Percentiles rank a stretch among this genome's conserved stretches.
phyloP scores from a whole-genome alignment of 2,888 invertebrate genomes.

The Tachina grossa region DNA sequence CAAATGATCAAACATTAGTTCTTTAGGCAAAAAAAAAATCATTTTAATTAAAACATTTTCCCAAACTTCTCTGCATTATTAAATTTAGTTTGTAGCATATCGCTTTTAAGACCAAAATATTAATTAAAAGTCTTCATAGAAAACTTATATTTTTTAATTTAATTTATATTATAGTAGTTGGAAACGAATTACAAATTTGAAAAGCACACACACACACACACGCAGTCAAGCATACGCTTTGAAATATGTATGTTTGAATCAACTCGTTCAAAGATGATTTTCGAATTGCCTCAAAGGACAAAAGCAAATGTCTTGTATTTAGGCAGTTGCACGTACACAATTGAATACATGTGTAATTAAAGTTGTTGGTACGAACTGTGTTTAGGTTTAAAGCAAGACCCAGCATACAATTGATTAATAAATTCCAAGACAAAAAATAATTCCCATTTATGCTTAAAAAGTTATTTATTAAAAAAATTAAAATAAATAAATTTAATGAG shows the following conservation, averaged over 20 bases:
- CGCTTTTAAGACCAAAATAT: conserved; percentile 12
- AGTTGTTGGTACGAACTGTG: not conserved
- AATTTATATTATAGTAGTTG: conserved; percentile 26
- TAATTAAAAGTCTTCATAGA: conserved; percentile 43
- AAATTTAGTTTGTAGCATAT: conserved; percentile 17
- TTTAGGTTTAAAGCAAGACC: not conserved
- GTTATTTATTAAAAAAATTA: too few species aligned
- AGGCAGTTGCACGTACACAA: not conserved
- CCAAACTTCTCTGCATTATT: conserved; percentile 13
- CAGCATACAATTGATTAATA: too few species aligned
- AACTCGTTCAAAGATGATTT: conserved; percentile 11
- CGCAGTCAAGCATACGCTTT: not conserved
- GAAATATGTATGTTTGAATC: conserved; percentile 1
- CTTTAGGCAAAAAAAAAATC: not conserved
- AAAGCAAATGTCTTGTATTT: conserved; percentile 8
- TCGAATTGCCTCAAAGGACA: conserved; percentile 24
- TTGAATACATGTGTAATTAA: not conserved
- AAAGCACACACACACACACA: not conserved
- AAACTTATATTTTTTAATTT: conserved; percentile 25
- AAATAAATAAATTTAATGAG: too few species aligned
- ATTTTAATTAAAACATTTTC: conserved; percentile 21
- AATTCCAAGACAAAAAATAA: too few species aligned
- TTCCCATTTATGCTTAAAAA: too few species aligned
- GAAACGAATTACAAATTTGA: conserved; percentile 1
- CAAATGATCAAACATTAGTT: not conserved